These are phyloP conservation scores for Sicus ferrugineus DNA, from an alignment of 2,888 invertebrate species.

Conservation along the genomic window DNA sequence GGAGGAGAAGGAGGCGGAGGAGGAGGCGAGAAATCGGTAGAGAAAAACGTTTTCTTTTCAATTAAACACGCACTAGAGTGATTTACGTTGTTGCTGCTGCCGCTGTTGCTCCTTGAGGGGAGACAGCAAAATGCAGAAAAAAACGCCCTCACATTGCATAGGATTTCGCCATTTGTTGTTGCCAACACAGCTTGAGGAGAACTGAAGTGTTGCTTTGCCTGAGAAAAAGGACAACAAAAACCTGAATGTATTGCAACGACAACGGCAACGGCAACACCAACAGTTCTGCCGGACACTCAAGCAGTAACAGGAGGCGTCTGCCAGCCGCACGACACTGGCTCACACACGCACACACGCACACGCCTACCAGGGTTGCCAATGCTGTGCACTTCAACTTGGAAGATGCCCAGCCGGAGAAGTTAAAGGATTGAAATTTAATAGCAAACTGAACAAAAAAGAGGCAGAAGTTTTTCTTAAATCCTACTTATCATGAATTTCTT, in stretches of 20 bases:
- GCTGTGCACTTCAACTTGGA: too few relatives aligned
- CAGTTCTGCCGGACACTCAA: background rate
- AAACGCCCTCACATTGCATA: conserved; percentile 1
- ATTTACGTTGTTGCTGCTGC: too few relatives aligned
- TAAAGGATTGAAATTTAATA: too few relatives aligned
- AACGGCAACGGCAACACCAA: background rate
- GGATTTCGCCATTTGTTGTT: background rate
- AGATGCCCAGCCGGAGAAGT: too few relatives aligned
- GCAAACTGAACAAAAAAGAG: too few relatives aligned
- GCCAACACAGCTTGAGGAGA: conserved; percentile 7
- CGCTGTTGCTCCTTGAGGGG: too few relatives aligned
- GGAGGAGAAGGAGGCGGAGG: background rate
- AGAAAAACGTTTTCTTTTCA: conserved; percentile 45
- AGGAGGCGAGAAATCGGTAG: background rate
- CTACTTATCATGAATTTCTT: too few relatives aligned
- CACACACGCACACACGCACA: conserved; percentile 2
- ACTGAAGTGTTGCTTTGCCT: conserved; percentile 1
- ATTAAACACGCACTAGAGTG: conserved; percentile 47
- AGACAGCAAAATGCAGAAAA: background rate
- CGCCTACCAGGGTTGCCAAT: background rate
- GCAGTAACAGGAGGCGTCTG: conserved; percentile 20
- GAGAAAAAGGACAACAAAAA: background rate
- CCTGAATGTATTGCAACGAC: background rate
- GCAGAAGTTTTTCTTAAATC: too few relatives aligned
- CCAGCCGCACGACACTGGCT: conserved; percentile 27